Evolutionary conservation across 1,140 invertebrate species (phyloP), one percentile per base, ranked within the genome.

Genomic region (Anagrus nilaparvatae): DNA sequence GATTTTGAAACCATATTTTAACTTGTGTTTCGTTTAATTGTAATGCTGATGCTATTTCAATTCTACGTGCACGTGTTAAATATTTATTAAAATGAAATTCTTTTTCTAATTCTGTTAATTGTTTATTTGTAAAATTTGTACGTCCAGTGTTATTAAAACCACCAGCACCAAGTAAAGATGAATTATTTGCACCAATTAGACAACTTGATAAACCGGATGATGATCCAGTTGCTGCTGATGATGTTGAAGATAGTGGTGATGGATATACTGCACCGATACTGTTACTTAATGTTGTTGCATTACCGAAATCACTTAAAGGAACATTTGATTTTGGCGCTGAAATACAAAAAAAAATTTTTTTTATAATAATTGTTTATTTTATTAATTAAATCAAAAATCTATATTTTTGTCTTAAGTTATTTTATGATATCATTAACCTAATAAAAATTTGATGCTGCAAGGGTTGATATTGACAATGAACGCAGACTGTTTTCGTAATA

Each of bases 11-110:
- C 89, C 88, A 93, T 44, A 64, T 64, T 43, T 71, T 65, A 44
- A 75, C 71, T 71, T 96, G 91, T 0, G 95, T 97, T 62, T 99
- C 96, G 64, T 98, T 98, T 4, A 99, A 77, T 59, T 94, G 87
- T 13, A 99, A 69, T 2, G 90, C 83, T 1, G 90, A 87, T 0
- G 96, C 96, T 49, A 99, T 99, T 69, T 99, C 96, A 53, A 98
- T 97, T 49, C 96, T 75, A 51, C 95, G 71, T 6, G 92, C 94
- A 48, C 96, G 72, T 3, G 94, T 98, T 54, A 99, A 76, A 73
- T 99, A 99, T 70, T 97, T 97, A 71, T 97, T 97, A 68, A 96
- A 98, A 68, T 99, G 94, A 67, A 98, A 99, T 69, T 99, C 95
- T 63, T 99, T 99, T 63, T 98, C 95, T 49, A 98, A 73, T 69